Percentiles rank a stretch among this genome's conserved stretches.
Conservation (phyloP, 2,888 invertebrate genomes). For the Nysson spinosus region DNA sequence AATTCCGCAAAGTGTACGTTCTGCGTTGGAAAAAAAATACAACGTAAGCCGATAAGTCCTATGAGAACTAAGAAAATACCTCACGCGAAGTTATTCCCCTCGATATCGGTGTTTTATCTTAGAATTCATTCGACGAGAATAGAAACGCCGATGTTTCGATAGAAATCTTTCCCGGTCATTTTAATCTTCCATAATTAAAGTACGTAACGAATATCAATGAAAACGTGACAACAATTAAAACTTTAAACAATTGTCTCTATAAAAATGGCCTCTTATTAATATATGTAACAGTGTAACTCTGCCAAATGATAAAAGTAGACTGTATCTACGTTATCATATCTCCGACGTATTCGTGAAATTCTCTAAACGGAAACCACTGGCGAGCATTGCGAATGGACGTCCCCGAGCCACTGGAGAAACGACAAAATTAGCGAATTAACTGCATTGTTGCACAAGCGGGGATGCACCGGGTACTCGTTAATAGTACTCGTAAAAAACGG, state of each 20-base stretch:
- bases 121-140: too few relatives aligned
- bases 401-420: neutral
- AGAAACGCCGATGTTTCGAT: too few relatives aligned
- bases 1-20: neutral
- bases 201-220: too few relatives aligned
- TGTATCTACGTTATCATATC: slow-evolving; percentile 19
- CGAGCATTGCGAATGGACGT: neutral
- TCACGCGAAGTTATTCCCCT: neutral
- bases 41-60: neutral
- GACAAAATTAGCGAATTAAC: slow-evolving; percentile 14
- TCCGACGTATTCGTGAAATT: slow-evolving; percentile 12
- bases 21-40: neutral
- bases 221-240: too few relatives aligned
- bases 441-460: neutral
- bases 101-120: too few relatives aligned
- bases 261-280: too few relatives aligned
- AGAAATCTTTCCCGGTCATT: neutral
- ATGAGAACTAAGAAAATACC: neutral
- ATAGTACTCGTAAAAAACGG: too few relatives aligned
- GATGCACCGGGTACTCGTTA: too few relatives aligned
- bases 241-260: too few relatives aligned
- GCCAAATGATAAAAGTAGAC: slow-evolving; percentile 34
- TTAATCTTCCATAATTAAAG: too few relatives aligned
- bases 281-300: too few relatives aligned
- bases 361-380: slow-evolving; percentile 17